Conservation (phyloP, 2,888 invertebrate genomes). For the Julus scandinavius region DNA sequence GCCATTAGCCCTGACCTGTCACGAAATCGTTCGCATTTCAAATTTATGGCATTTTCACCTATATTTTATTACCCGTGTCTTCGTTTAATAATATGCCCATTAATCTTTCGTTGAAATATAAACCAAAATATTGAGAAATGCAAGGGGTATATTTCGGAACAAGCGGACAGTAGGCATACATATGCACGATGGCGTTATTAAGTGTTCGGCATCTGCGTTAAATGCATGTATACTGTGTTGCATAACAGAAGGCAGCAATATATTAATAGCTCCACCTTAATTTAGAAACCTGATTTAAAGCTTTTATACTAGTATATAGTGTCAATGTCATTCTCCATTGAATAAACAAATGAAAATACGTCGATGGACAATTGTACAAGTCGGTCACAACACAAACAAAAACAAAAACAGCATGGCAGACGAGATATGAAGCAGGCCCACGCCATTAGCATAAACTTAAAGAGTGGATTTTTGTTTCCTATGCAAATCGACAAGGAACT, state of each 20-base stretch:
- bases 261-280: slow-evolving; percentile 15
- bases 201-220: background rate
- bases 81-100: slow-evolving; percentile 4
- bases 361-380: background rate
- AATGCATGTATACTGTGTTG: background rate
- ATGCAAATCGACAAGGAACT: background rate
- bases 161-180: background rate
- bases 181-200: background rate
- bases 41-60: background rate
- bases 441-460: background rate
- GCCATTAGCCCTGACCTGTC: slow-evolving; percentile 9
- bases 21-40: background rate
- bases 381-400: background rate
- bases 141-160: background rate
- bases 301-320: background rate
- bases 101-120: background rate
- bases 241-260: background rate
- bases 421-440: background rate
- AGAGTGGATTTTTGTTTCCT: background rate
- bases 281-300: slow-evolving; percentile 12
- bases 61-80: slow-evolving; percentile 3
- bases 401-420: background rate
- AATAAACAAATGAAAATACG: background rate
- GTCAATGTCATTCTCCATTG: slow-evolving; percentile 25
- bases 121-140: slow-evolving; percentile 13